phyloP scores from a whole-genome alignment of 2,113 vertebrate species.

The Todiramphus chloris region DNA sequence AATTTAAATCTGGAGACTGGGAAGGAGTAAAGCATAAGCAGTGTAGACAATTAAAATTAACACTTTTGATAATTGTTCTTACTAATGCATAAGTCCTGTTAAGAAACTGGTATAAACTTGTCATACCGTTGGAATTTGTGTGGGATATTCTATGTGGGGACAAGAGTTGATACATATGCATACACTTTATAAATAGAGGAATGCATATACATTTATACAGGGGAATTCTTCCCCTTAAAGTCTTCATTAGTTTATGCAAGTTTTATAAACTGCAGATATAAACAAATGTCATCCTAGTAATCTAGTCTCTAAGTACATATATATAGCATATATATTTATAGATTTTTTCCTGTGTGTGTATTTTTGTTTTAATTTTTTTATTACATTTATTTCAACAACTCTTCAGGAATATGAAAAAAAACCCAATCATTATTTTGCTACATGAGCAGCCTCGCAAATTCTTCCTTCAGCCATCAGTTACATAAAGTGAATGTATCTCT shows the following conservation, averaged over 20 bases:
- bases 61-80: neutral
- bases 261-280: neutral
- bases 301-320: neutral
- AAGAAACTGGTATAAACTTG: neutral
- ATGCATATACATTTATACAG: neutral
- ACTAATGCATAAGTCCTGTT: neutral
- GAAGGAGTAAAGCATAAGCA: neutral
- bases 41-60: neutral
- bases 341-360: neutral
- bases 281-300: neutral
- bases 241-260: neutral
- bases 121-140: accelerated
- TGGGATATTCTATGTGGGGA: neutral
- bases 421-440: neutral
- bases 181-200: neutral
- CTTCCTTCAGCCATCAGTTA: neutral
- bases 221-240: neutral
- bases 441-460: neutral
- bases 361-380: neutral
- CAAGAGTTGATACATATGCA: neutral
- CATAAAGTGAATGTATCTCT: neutral
- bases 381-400: neutral
- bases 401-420: neutral
- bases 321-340: neutral
- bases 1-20: neutral